Conservation (phyloP, 2,888 invertebrate species). For the Diplazon laetatorius region DNA sequence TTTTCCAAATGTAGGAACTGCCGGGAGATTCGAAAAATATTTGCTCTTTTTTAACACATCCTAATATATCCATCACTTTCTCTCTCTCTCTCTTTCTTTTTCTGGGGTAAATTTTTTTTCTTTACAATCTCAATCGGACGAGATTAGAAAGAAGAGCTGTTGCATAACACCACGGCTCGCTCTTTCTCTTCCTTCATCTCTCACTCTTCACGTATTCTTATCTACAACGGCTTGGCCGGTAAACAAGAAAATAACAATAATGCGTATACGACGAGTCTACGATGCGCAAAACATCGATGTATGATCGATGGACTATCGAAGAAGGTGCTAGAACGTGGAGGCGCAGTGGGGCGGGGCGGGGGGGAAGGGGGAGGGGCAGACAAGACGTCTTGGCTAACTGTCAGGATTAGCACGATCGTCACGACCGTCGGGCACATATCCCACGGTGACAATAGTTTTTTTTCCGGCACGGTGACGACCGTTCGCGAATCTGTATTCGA, state of each 20-base stretch:
- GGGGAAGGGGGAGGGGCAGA: slow-evolving; percentile 19
- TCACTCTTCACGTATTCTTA: not conserved
- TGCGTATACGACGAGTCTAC: not conserved
- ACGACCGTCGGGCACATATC: slow-evolving; percentile 46
- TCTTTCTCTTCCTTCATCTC: too few relatives aligned
- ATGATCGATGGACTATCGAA: slow-evolving; percentile 36
- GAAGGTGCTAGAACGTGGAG: slow-evolving; percentile 6
- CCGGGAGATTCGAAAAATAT: too few relatives aligned
- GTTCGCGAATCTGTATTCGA: slow-evolving; percentile 42
- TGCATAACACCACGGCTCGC: not conserved
- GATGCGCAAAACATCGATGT: slow-evolving; percentile 37
- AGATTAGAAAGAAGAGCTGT: not conserved
- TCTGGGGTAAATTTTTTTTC: not conserved
- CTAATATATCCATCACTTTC: not conserved
- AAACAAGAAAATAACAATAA: not conserved
- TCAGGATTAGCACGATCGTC: slow-evolving; percentile 57
- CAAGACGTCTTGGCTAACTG: slow-evolving; percentile 60
- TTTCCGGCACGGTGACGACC: slow-evolving; percentile 47
- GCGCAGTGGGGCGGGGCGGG: slow-evolving; percentile 27
- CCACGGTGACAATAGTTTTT: slow-evolving; percentile 59
- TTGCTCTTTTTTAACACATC: too few relatives aligned
- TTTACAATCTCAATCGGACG: not conserved
- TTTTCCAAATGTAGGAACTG: too few relatives aligned
- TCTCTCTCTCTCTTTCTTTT: not conserved
- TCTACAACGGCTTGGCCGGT: not conserved